A percentile compares a stretch with the other conserved stretches of the same genome.
phyloP scores from a whole-genome alignment of 2,113 vertebrate genomes.

The Pao palembangensis region DNA sequence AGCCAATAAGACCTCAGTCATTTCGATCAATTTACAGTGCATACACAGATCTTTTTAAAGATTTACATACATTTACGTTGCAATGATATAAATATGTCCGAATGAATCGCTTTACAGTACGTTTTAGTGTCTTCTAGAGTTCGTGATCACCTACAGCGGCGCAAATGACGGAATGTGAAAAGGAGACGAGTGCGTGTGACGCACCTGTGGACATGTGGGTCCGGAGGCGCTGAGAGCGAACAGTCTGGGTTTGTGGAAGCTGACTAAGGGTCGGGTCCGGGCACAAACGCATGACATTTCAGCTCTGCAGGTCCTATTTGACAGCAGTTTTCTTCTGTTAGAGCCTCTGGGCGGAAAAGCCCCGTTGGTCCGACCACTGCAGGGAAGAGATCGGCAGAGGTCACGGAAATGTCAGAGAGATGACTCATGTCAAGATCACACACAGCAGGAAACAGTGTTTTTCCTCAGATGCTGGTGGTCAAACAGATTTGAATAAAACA shows the following conservation, averaged over 20 bases:
- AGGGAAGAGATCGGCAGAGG: conserved; percentile 29
- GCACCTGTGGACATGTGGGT: conserved; percentile 69
- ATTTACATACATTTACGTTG: too few species aligned
- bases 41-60: not conserved
- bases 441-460: not conserved
- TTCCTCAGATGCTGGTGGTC: too few species aligned
- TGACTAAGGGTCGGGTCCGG: conserved; percentile 84
- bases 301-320: conserved; percentile 65
- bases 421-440: conserved; percentile 3
- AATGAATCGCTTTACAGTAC: not conserved
- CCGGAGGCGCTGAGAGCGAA: conserved; percentile 70
- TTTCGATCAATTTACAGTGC: not conserved
- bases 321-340: conserved; percentile 78
- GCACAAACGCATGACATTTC: conserved; percentile 77
- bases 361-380: conserved; percentile 72
- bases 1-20: not conserved
- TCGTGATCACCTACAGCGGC: too few species aligned
- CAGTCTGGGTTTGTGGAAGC: conserved; percentile 84
- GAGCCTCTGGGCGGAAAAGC: conserved; percentile 61
- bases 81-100: too few species aligned
- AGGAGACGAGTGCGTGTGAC: not conserved
- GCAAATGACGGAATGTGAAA: not conserved
- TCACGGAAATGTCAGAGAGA: conserved; percentile 8
- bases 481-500: conserved; percentile 5
- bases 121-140: not conserved